phyloP scores from a whole-genome alignment of 2,888 invertebrate species.

The Volucella inanis region DNA sequence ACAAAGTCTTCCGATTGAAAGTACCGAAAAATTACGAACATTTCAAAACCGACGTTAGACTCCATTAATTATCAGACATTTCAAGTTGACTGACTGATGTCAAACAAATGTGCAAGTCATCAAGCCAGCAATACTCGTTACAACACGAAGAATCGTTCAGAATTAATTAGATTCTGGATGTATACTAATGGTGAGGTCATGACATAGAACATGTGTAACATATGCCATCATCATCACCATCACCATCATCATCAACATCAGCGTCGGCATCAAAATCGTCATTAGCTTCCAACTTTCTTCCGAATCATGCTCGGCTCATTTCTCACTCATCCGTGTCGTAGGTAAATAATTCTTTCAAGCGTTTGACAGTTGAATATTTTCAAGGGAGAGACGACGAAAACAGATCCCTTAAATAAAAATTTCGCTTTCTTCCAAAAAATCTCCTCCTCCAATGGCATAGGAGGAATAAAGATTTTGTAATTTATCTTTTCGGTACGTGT shows the following conservation, averaged over 20 bases:
- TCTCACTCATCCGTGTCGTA: slow-evolving; percentile 71
- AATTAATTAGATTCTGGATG: slow-evolving; percentile 72
- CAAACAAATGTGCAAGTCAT: slow-evolving; percentile 74
- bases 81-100: slow-evolving; percentile 65
- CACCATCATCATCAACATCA: slow-evolving; percentile 9
- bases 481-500: slow-evolving; percentile 71
- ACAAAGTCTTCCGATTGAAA: slow-evolving; percentile 19
- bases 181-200: slow-evolving; percentile 72
- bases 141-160: slow-evolving; percentile 56
- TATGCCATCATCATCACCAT: slow-evolving; percentile 61
- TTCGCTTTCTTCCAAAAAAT: slow-evolving; percentile 60
- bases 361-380: slow-evolving; percentile 71
- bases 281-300: slow-evolving; percentile 63
- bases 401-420: slow-evolving; percentile 72
- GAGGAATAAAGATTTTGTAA: slow-evolving; percentile 46
- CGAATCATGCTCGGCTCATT: slow-evolving; percentile 71
- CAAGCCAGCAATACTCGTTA: slow-evolving; percentile 41
- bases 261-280: slow-evolving; percentile 41
- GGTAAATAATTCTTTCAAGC: slow-evolving; percentile 71
- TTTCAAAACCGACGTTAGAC: slow-evolving; percentile 29
- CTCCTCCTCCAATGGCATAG: slow-evolving; percentile 21
- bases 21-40: slow-evolving; percentile 43
- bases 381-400: slow-evolving; percentile 53
- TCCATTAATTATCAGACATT: slow-evolving; percentile 54
- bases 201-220: slow-evolving; percentile 73